These are phyloP conservation scores for Ormyrus thymus DNA, from an alignment of 2,888 invertebrate genomes.

Conservation along the genomic window DNA sequence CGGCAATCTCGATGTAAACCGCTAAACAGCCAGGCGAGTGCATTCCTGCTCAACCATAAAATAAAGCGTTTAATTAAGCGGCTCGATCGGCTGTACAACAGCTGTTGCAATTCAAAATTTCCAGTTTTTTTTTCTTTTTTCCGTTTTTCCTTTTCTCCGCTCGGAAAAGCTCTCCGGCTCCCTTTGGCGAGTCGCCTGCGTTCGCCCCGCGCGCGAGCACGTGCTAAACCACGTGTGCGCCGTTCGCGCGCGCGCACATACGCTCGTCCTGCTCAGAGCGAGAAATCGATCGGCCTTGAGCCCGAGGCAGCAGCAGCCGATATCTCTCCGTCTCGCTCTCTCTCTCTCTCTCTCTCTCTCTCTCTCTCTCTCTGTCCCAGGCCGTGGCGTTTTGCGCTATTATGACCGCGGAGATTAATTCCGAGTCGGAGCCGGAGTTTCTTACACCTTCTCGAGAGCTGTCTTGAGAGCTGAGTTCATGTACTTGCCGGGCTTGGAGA, in stretches of 20 bases:
- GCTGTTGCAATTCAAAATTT: too few relatives aligned
- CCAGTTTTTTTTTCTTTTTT: too few relatives aligned
- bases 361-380: not conserved
- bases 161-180: too few relatives aligned
- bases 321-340: not conserved
- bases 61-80: too few relatives aligned
- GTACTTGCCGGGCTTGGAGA: not conserved
- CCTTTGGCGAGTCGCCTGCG: not conserved
- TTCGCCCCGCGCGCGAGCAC: conserved; percentile 1
- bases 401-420: conserved; percentile 6
- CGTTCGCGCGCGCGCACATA: not conserved
- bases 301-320: not conserved
- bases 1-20: too few relatives aligned
- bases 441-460: conserved; percentile 8
- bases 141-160: too few relatives aligned
- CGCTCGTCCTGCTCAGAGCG: not conserved
- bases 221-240: conserved; percentile 41
- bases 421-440: not conserved
- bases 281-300: conserved; percentile 54
- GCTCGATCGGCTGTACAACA: too few relatives aligned
- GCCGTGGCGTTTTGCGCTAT: not conserved
- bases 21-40: too few relatives aligned
- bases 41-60: too few relatives aligned
- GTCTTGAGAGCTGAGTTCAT: not conserved
- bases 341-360: not conserved